Evolutionary conservation across 2,113 vertebrate genomes (phyloP), one percentile per base, ranked within the genome.

Genomic region (Neogobius melanostomus): DNA sequence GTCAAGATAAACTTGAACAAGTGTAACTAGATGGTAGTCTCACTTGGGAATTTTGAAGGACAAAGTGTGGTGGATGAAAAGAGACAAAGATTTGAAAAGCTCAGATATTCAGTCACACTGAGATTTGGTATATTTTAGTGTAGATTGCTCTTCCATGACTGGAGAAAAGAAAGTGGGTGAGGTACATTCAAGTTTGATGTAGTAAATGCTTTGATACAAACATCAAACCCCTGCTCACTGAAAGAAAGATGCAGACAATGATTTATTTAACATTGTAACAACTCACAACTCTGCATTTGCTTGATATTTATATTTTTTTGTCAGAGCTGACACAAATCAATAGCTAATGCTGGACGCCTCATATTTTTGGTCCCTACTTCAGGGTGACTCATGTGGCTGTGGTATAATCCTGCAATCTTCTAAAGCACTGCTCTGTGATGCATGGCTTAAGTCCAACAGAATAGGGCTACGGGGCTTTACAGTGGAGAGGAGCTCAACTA

Each of bases 381-480:
- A 46, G 42, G 74, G 52, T 69, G 77, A 79, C 69, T 81, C 69
- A 71, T 45, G 28, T 70, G 6, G 68, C 65, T 45, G 28, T 70
- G 6, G 68, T 65, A 63, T 36, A 70, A 67, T 64, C 43, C 74
- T 50, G 53, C 44, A 54, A 11, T 51, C 49, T 68, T 77, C 48
- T 53, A 21, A 62, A 69, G 68, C 66, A 44, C 71, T 53, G 68
- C 47, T 71, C 65, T 66, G 66, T 48, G 65, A 76, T 53, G 53
- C 76, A 48, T 76, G 71, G 69, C 74, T 77, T 8, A 21, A 73
- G 42, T 77, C 80, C 76, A 85, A 59, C 68, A 64, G 6, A 52
- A 68, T 81, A 83, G 79, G 71, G 77, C 63, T 0, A 6, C 59
- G 45, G 53, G 53, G 10, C 72, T 44, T 61, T 74, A 28, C 50